Evolutionary conservation across 2,797 vertebrate genomes (phyloP), one percentile per base, ranked within the genome.

Genomic region (Momotus momota): DNA sequence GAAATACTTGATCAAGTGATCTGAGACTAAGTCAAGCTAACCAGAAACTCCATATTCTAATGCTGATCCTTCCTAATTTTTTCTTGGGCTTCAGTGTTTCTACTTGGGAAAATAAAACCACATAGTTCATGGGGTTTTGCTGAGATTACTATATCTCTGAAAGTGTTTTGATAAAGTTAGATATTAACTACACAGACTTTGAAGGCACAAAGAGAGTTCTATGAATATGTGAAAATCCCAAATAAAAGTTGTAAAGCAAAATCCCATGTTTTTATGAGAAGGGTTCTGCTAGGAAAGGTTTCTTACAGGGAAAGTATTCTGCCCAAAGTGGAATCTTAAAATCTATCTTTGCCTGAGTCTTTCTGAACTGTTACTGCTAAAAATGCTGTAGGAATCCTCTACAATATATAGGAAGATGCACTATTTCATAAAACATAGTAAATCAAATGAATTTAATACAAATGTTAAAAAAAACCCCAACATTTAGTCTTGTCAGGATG

Each of bases 381-480:
- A 95, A 79, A 45, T 65, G 61, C 41, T 64, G 35, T 43, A 81
- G 17, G 84, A 71, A 91, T 90, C 69, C 77, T 72, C 85, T 91
- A 40, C 57, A 85, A 38, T 62, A 54, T 8, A 27, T 2, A 52
- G 12, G 31, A 71, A 40, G 81, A 35, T 69, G 29, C 90, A 58
- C 74, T 80, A 52, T 26, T 96, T 96, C 43, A 81, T 65, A 61
- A 61, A 97, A 78, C 69, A 73, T 23, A 75, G 67, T 74, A 91
- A 55, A 64, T 7, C 64, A 91, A 84, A 84, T 45, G 9, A 91
- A 79, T 57, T 88, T 51, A 94, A 90, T 81, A 51, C 7, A 94
- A 96, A 90, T 71, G 6, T 40, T 48, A 29, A 20, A 66, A 31
- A 55, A 38, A 67, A 45, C 51, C 70, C 64, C 43, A 51, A n/a